phyloP scores from a whole-genome alignment of 1,140 invertebrate genomes.

The Drosophila willistoni region DNA sequence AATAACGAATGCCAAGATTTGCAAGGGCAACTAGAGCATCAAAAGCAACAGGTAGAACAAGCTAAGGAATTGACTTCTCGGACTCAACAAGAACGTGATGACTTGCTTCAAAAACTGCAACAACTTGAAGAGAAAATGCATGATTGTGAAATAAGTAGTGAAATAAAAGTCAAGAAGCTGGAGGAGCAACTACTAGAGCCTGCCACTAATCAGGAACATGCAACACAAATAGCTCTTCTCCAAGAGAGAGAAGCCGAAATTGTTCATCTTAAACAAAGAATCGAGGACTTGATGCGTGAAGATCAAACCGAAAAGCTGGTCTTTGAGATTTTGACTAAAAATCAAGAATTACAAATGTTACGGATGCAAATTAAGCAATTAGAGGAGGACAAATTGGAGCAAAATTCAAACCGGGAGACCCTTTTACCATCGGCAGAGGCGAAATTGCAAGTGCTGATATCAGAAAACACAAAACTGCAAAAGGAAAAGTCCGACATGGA shows the following conservation, averaged over 20 bases:
- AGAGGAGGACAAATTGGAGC: constrained; percentile 52
- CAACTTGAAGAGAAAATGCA: constrained; percentile 2
- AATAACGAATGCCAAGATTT: constrained; percentile 89
- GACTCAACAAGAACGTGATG: constrained; percentile 16
- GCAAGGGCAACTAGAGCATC: constrained; percentile 86
- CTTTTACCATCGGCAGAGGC: not conserved
- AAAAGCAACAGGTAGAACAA: constrained; percentile 74
- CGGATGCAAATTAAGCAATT: constrained; percentile 66
- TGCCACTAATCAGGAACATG: constrained; percentile 47
- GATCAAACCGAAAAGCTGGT: constrained; percentile 81
- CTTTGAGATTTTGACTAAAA: constrained; percentile 81
- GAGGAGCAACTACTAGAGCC: not conserved
- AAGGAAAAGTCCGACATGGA: constrained; percentile 78
- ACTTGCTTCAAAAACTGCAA: constrained; percentile 23
- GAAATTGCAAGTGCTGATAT: constrained; percentile 43
- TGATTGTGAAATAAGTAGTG: not conserved
- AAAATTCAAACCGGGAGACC: constrained; percentile 11
- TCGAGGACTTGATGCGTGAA: constrained; percentile 80
- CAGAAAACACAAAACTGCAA: constrained; percentile 43
- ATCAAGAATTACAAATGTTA: constrained; percentile 72
- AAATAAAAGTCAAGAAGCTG: not conserved
- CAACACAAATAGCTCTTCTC: constrained; percentile 45
- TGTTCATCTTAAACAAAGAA: constrained; percentile 82
- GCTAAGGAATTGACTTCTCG: not conserved
- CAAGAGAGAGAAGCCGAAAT: constrained; percentile 82